Percentiles rank a stretch among this genome's conserved stretches.
Evolutionary conservation across 2,888 invertebrate species (phyloP).

Genomic region (Heliconius erato): DNA sequence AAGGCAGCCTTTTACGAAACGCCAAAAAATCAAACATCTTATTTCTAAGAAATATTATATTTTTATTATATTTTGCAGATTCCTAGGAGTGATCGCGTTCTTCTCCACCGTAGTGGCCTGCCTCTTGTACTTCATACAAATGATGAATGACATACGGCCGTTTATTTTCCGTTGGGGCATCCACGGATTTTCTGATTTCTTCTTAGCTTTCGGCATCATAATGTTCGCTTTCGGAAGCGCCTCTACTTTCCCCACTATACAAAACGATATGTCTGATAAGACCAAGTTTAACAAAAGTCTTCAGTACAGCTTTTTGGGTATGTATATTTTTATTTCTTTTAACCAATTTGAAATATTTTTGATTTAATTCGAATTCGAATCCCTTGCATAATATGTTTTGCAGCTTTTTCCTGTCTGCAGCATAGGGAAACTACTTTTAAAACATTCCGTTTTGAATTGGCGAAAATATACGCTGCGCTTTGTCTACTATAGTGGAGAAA

Average conservation of each 20-base stretch:
- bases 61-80: constrained; percentile 69
- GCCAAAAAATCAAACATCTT: neutral
- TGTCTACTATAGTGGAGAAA: neutral
- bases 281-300: constrained; percentile 88
- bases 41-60: neutral
- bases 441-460: neutral
- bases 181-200: constrained; percentile 87
- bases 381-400: too few relatives aligned
- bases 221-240: constrained; percentile 91
- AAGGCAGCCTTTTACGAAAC: too few relatives aligned
- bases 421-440: neutral
- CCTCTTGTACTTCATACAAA: constrained; percentile 87
- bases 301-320: constrained; percentile 87
- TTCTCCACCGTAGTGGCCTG: constrained; percentile 87
- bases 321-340: constrained; percentile 52
- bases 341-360: too few relatives aligned
- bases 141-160: constrained; percentile 83
- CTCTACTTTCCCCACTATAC: constrained; percentile 91
- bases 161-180: constrained; percentile 79
- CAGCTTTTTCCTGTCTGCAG: too few relatives aligned
- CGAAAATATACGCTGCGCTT: neutral
- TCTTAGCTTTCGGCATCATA: constrained; percentile 89
- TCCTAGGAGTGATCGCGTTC: constrained; percentile 88
- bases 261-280: constrained; percentile 91
- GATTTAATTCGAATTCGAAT: too few relatives aligned